Evolutionary conservation across 2,797 vertebrate species (phyloP).

Genomic region (Rhynchonycteris naso): DNA sequence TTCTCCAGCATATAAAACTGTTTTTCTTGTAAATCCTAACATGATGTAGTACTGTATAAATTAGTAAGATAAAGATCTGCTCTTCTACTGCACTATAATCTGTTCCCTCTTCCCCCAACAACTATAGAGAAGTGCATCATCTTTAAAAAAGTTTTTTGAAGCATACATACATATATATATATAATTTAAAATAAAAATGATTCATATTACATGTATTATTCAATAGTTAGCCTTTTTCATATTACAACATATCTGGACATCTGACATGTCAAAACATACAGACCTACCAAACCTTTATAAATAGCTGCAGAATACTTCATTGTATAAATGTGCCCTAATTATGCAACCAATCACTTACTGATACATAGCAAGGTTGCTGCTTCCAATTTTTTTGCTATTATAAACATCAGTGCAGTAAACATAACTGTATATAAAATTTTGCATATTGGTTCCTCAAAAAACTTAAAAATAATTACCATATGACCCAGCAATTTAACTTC

Average conservation of each 20-base stretch:
- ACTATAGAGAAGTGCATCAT: neutral
- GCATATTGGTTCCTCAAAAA: neutral
- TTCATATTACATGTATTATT: neutral
- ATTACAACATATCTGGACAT: slow-evolving; percentile 11
- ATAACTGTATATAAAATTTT: slow-evolving; percentile 20
- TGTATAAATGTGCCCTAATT: neutral
- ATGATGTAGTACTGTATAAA: neutral
- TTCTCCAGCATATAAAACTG: slow-evolving; percentile 47
- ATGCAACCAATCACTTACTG: slow-evolving; percentile 26
- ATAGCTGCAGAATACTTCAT: neutral
- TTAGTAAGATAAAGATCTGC: slow-evolving; percentile 3
- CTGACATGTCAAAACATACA: slow-evolving; percentile 25
- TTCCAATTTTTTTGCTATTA: slow-evolving; percentile 31
- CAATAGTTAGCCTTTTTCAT: neutral
- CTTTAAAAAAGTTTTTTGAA: neutral
- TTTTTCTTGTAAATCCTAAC: slow-evolving; percentile 6
- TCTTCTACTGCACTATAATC: neutral
- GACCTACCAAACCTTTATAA: neutral
- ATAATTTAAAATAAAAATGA: slow-evolving; percentile 44
- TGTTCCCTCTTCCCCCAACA: neutral
- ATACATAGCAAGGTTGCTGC: slow-evolving; percentile 21
- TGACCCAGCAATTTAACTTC: slow-evolving; percentile 25
- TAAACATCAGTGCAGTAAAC: slow-evolving; percentile 22
- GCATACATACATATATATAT: neutral
- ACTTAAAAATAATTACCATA: neutral